Conservation (phyloP, 2,113 vertebrate species). For the Oryctolagus cuniculus region mOryCun1.1 NC_091433.1:194240001-194240500, state of each 20-base stretch:
- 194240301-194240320: fast-evolving
- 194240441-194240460: not conserved
- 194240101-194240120: fast-evolving
- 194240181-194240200: not conserved
- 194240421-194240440: fast-evolving
- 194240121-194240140: fast-evolving
- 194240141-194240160: not conserved
- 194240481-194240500: not conserved
- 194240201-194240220: fast-evolving
- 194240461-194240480: not conserved
- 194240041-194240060: not conserved
- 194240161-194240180: fast-evolving
- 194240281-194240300: not conserved
- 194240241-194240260: no score
- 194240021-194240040: fast-evolving
- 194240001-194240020: not conserved
- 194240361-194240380: fast-evolving
- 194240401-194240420: no score
- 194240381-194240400: not conserved
- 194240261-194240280: no score
- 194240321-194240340: fast-evolving
- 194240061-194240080: fast-evolving
- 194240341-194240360: not conserved
- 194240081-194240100: not conserved
- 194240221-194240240: no score